Conservation (phyloP, 2,113 vertebrate genomes). For the Miniopterus natalensis region DNA sequence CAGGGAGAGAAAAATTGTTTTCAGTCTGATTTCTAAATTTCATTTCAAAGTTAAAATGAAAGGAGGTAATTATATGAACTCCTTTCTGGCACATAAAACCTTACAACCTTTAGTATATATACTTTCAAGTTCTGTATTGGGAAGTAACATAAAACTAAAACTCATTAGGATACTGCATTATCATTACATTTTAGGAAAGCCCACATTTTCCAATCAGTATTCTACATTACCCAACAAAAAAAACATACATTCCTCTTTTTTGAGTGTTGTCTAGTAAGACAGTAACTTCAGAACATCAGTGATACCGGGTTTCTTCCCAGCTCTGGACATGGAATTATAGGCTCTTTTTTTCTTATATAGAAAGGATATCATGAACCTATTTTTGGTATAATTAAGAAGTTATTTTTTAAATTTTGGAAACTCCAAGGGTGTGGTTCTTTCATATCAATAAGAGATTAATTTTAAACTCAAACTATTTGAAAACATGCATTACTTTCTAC, state of each 20-base stretch:
- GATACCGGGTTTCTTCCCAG: background rate
- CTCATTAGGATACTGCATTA: background rate
- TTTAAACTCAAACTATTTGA: conserved; percentile 25
- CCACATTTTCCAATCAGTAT: background rate
- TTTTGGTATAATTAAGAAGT: conserved; percentile 4
- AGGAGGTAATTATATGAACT: background rate
- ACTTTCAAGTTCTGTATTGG: conserved; percentile 18
- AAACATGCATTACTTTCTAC: background rate
- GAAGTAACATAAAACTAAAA: conserved; percentile 52
- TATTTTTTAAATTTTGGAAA: background rate
- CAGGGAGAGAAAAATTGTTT: conserved; percentile 14
- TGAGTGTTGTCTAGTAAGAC: background rate
- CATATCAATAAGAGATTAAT: background rate
- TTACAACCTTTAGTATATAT: conserved; percentile 32
- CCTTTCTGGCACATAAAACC: background rate
- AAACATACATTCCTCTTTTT: background rate
- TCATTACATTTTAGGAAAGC: background rate
- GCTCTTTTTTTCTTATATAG: background rate
- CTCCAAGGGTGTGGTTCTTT: background rate
- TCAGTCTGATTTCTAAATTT: conserved; percentile 41
- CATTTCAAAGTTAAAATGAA: conserved; percentile 48
- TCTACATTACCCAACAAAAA: background rate
- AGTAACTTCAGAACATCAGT: background rate
- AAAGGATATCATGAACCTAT: background rate
- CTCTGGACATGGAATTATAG: background rate